Evolutionary conservation across 2,888 invertebrate genomes (phyloP).

Genomic region (Busseola fusca): DNA sequence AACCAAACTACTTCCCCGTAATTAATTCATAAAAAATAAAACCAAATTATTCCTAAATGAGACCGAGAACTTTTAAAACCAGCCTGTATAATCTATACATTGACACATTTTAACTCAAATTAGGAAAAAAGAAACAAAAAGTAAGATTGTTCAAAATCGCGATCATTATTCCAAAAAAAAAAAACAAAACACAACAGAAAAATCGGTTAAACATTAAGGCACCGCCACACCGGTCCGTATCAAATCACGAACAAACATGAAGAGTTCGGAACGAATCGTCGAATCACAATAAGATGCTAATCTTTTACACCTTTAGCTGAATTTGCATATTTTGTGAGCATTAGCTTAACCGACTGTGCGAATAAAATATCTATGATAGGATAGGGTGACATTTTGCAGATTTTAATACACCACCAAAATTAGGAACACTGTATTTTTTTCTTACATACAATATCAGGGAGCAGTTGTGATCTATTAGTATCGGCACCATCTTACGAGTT

Average conservation of each 20-base stretch:
- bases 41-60: no score
- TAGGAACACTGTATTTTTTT: background rate
- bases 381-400: constrained; percentile 38
- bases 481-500: background rate
- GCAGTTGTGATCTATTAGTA: background rate
- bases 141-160: constrained; percentile 24
- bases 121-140: background rate
- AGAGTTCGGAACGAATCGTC: constrained; percentile 82
- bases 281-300: constrained; percentile 87
- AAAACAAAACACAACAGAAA: constrained; percentile 21
- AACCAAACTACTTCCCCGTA: background rate
- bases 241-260: constrained; percentile 84
- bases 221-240: constrained; percentile 81
- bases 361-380: constrained; percentile 38
- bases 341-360: constrained; percentile 43
- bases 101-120: background rate
- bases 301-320: constrained; percentile 85
- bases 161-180: constrained; percentile 33
- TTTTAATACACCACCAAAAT: background rate
- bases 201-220: constrained; percentile 66
- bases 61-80: background rate
- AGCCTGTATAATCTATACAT: background rate
- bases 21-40: background rate
- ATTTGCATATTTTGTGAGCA: constrained; percentile 81
- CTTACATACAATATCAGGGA: background rate